phyloP scores from a whole-genome alignment of 2,888 invertebrate genomes.

The Tenthredo livida region DNA sequence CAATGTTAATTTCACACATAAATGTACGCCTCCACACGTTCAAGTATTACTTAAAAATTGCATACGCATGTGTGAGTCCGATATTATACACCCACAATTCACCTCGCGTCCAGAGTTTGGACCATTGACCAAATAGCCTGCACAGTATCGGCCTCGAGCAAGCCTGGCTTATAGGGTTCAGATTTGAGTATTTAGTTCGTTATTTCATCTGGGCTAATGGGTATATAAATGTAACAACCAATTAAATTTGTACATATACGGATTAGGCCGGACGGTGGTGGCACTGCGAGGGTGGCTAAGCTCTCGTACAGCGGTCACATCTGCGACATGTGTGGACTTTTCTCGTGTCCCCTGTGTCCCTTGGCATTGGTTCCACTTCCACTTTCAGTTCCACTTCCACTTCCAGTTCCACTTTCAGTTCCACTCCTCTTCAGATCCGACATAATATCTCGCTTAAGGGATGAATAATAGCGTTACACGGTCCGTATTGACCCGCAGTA shows the following conservation, averaged over 20 bases:
- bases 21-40: background rate
- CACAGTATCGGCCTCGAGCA: background rate
- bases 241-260: slow-evolving; percentile 47
- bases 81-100: background rate
- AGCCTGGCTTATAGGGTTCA: background rate
- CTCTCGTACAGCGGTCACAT: slow-evolving; percentile 27
- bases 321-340: slow-evolving; percentile 37
- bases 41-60: background rate
- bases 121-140: slow-evolving; percentile 10
- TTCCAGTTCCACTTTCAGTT: background rate
- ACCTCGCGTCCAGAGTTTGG: background rate
- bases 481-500: background rate
- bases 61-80: background rate
- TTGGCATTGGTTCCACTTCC: background rate
- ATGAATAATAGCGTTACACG: background rate
- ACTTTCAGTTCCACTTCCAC: background rate
- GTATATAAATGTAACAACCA: slow-evolving; percentile 34
- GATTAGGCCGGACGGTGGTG: slow-evolving; percentile 1
- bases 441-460: slow-evolving; percentile 6
- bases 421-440: background rate
- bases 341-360: background rate
- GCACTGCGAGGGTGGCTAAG: background rate
- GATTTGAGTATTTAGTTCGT: slow-evolving; percentile 28
- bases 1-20: background rate
- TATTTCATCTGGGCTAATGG: slow-evolving; percentile 26